Evolutionary conservation across 2,888 invertebrate species (phyloP), one percentile per base, ranked within the genome.

Genomic region (Antheraea assamensis): DNA sequence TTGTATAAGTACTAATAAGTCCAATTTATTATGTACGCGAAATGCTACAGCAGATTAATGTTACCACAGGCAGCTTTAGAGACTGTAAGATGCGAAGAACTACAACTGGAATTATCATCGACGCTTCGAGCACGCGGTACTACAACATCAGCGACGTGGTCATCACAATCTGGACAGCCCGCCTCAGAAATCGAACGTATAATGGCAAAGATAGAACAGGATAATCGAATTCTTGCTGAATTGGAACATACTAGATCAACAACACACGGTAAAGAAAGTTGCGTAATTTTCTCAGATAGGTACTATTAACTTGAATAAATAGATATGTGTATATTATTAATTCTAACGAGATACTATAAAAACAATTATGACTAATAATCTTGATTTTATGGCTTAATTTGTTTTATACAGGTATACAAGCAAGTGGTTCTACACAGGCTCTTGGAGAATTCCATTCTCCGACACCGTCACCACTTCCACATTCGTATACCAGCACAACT

Each of bases 141-240:
- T 19, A 83, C 95, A 80, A 88, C 90, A 70, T 85, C 86, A 64
- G 87, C 87, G 47, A 88, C 90, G 55, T 93, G 92, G 92, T 87
- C 90, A 0, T 81, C 88, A 82, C 83, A 87, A 88, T 86, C 95
- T 85, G 87, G 91, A 66, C 92, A 92, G 82, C 93, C 94, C 0
- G 96, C 96, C 78, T 96, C 97, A 66, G 98, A 98, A 95, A 98
- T 98, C 89, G 98, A 98, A 92, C 96, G 98, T 87, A 98, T 98
- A 90, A 98, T 98, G 97, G 98, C 98, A 81, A 98, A 98, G 95
- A 98, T 98, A 85, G 98, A 98, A 92, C 98, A 98, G 92, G 97
- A 97, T 94, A 97, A 97, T 94, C 96, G 97, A 83, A 97, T 98
- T 84, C 95, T 98, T 86, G 98, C 98, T 79, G 98, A 98, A 89